Evolutionary conservation across 1,140 invertebrate genomes (phyloP).

Genomic region (Leptopilina boulardi): DNA sequence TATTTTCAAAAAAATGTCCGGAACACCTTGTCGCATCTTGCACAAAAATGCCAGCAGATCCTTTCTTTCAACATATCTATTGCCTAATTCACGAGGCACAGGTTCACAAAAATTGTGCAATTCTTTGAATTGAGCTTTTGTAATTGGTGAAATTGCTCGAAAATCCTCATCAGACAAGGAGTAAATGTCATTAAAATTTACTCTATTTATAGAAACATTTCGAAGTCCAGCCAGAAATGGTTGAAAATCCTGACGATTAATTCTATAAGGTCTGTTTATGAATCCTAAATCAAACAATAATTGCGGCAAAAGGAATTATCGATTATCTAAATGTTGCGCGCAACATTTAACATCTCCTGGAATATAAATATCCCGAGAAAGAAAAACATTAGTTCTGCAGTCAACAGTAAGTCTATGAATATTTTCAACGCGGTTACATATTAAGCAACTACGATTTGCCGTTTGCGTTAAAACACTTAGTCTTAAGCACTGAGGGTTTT

Average conservation of each 20-base stretch:
- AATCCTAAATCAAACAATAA: slow-evolving; percentile 20
- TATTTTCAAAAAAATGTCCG: background rate
- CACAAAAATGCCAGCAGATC: slow-evolving; percentile 34
- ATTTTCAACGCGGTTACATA: slow-evolving; percentile 35
- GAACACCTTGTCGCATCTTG: slow-evolving; percentile 16
- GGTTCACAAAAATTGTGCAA: slow-evolving; percentile 37
- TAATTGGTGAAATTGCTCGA: slow-evolving; percentile 5
- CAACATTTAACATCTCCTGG: slow-evolving; percentile 27
- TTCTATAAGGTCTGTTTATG: slow-evolving; percentile 34
- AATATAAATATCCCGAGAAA: slow-evolving; percentile 36
- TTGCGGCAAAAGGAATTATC: slow-evolving; percentile 19
- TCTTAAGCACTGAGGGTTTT: slow-evolving; percentile 31
- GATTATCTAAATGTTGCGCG: slow-evolving; percentile 40
- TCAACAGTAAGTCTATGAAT: slow-evolving; percentile 28
- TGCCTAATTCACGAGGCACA: slow-evolving; percentile 12
- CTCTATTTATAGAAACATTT: background rate
- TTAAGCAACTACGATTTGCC: slow-evolving; percentile 35
- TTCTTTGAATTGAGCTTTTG: slow-evolving; percentile 41
- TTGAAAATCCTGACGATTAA: slow-evolving; percentile 39
- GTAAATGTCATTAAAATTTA: slow-evolving; percentile 29
- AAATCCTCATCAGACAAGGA: slow-evolving; percentile 39
- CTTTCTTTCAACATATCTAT: slow-evolving; percentile 35
- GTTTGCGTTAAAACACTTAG: slow-evolving; percentile 46
- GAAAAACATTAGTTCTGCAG: slow-evolving; percentile 37
- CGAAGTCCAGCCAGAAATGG: slow-evolving; percentile 39